A percentile compares a stretch with the other conserved stretches of the same genome.
Evolutionary conservation across 2,113 vertebrate genomes (phyloP).

Genomic region (Gulo gulo): DNA sequence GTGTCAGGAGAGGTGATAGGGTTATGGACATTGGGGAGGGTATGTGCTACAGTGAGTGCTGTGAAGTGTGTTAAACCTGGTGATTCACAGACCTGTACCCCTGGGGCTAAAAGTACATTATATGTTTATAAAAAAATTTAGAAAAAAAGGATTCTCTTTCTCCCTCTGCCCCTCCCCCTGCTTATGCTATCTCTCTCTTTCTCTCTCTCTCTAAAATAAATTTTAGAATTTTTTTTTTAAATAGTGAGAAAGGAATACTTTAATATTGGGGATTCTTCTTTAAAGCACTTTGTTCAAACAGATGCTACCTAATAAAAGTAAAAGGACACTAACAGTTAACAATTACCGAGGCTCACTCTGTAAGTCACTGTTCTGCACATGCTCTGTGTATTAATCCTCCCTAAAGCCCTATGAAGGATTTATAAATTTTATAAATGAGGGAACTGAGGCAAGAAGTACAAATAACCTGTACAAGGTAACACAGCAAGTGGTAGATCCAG

Average conservation of each 20-base stretch:
- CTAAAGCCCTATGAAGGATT: neutral
- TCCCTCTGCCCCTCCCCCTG: no score
- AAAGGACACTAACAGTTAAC: neutral
- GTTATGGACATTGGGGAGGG: no score
- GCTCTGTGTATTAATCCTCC: neutral
- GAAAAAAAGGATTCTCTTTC: no score
- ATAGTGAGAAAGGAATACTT: neutral
- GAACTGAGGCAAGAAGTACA: neutral
- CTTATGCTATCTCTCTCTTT: no score
- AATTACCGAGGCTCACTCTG: neutral
- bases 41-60: no score
- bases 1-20: no score
- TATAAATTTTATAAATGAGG: neutral
- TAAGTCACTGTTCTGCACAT: neutral
- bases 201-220: no score
- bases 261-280: neutral
- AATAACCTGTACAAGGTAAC: neutral
- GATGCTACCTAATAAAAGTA: neutral
- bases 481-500: neutral
- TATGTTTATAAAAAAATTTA: no score
- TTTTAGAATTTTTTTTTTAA: neutral
- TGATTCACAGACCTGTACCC: no score
- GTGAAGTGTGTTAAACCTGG: no score
- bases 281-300: slow-evolving; percentile 5
- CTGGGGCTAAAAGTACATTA: no score